Conservation (phyloP, 2,113 vertebrate species). For the Ameiurus melas region DNA sequence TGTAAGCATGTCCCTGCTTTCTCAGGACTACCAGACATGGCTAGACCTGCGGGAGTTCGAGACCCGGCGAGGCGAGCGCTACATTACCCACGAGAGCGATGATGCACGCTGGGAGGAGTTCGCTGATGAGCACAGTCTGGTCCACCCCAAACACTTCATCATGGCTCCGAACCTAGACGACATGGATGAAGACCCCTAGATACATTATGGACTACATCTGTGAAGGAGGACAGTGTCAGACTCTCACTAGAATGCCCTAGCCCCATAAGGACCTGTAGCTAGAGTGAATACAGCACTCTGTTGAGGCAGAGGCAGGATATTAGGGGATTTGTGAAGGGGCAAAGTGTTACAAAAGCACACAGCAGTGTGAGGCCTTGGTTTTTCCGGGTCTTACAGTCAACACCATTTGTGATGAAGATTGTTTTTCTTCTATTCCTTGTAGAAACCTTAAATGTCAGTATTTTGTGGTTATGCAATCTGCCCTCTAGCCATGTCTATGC, state of each 20-base stretch:
- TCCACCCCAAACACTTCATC: constrained; percentile 93
- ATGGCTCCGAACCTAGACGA: constrained; percentile 97
- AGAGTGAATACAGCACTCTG: constrained; percentile 27
- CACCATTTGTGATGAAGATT: background rate
- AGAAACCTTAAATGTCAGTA: constrained; percentile 8
- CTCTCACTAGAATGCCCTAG: constrained; percentile 18
- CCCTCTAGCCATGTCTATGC: constrained; percentile 22
- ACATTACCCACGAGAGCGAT: constrained; percentile 96
- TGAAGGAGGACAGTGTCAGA: constrained; percentile 17
- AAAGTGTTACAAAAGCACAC: background rate
- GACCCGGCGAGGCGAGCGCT: constrained; percentile 92
- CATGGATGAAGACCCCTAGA: constrained; percentile 97
- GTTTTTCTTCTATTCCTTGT: constrained; percentile 4
- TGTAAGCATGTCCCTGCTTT: background rate
- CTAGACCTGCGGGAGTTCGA: constrained; percentile 97
- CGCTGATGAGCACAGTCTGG: constrained; percentile 83
- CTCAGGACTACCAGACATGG: constrained; percentile 97
- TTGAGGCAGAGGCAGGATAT: background rate
- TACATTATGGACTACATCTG: constrained; percentile 18
- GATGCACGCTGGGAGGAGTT: constrained; percentile 95
- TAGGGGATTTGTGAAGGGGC: background rate
- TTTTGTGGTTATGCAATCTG: constrained; percentile 19
- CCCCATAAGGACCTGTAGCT: constrained; percentile 32
- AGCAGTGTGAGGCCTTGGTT: constrained; percentile 12
- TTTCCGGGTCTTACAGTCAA: background rate